These are phyloP conservation scores for Danio choprae DNA, from an alignment of 2,797 vertebrate genomes.

Conservation along the genomic window DNA sequence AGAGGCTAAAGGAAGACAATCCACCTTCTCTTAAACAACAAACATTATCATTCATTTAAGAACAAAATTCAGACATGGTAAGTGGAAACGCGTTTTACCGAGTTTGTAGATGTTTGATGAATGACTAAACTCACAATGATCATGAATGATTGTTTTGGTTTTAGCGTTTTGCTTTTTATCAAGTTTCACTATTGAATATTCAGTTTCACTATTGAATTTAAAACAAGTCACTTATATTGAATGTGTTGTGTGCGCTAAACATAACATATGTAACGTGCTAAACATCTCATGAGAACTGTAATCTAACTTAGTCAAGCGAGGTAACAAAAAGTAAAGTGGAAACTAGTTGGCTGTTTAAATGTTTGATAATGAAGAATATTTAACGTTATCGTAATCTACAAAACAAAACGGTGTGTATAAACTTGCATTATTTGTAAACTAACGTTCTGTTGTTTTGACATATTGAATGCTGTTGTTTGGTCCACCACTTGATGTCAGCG, in stretches of 20 bases:
- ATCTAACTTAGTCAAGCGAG: neutral
- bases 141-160: neutral
- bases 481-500: slow-evolving; percentile 47
- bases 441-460: neutral
- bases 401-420: neutral
- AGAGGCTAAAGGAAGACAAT: slow-evolving; percentile 22
- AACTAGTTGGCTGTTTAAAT: neutral
- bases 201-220: neutral
- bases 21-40: slow-evolving; percentile 1
- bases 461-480: neutral
- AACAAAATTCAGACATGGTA: slow-evolving; percentile 21
- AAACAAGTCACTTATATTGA: neutral
- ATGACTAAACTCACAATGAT: neutral
- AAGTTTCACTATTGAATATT: too few species aligned
- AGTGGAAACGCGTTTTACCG: neutral
- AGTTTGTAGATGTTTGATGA: neutral
- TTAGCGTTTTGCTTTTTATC: neutral
- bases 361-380: neutral
- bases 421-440: neutral
- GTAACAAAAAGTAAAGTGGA: neutral
- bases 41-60: neutral
- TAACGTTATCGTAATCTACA: neutral
- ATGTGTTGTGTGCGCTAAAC: neutral
- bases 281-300: neutral
- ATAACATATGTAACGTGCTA: neutral